Evolutionary conservation across 23 tunicate species (phyloP).

Genomic region (Styela plicata): DNA sequence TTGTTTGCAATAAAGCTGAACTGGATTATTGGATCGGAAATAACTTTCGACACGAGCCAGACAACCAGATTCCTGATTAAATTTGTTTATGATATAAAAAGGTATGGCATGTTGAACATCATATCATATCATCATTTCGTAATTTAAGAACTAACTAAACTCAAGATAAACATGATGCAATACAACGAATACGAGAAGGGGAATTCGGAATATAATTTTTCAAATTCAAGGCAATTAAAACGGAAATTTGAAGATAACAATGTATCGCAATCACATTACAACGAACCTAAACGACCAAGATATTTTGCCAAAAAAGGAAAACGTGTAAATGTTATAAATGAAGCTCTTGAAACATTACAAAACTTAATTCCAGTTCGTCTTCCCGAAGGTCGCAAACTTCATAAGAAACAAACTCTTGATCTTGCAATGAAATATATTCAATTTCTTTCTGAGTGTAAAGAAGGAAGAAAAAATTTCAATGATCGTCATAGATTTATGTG

Average conservation of each 20-base stretch:
- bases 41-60: background rate
- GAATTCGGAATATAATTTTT: background rate
- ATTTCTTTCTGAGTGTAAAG: slow-evolving; percentile 6
- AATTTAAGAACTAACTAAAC: background rate
- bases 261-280: background rate
- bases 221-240: background rate
- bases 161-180: background rate
- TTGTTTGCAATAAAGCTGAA: background rate
- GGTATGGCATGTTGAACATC: background rate
- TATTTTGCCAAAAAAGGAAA: background rate
- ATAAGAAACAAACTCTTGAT: slow-evolving; percentile 22
- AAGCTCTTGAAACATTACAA: slow-evolving; percentile 3
- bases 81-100: background rate
- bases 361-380: slow-evolving; percentile 6
- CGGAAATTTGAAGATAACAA: background rate
- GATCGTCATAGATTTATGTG: slow-evolving; percentile 28
- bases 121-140: background rate
- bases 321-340: background rate
- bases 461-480: slow-evolving; percentile 5
- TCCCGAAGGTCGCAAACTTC: slow-evolving; percentile 10
- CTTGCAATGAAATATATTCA: background rate
- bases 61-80: background rate
- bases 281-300: background rate
- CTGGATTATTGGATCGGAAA: background rate
- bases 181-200: background rate